Base-by-base conservation (phyloP, 2,113 vertebrate species). In the Chamaetylas fuelleborni region DNA sequence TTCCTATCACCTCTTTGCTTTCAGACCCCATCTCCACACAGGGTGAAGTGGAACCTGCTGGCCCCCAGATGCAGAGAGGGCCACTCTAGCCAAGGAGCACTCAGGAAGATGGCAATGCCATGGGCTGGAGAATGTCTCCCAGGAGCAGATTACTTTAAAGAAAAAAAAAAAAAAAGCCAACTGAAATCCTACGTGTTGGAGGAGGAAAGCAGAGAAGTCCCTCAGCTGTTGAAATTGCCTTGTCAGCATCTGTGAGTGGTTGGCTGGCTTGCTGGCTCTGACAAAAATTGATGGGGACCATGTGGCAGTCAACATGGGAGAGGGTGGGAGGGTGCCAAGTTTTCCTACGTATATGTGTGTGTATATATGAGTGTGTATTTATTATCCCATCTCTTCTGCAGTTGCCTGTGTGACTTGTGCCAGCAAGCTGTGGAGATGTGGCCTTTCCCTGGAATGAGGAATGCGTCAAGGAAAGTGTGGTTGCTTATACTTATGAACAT, bases 271-370 rank as follows among this genome's bases (percentile, higher is more conserved):
- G 84, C 90, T 92, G 78, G 88, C 85, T 97, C 85, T 92, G 82
- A 94, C 88, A 95, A 88, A 96, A 96, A 97, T 94, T 96, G 94
- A 96, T 96, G 93, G 85, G 93, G 94, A 94, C 95, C 96, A 96
- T 94, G 95, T 97, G 95, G 94, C 90, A 90, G 88, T 80, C 85
- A 93, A 96, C 85, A 94, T 9, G 88, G 96, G 92, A 95, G 82
- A 94, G 93, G 72, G 90, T 74, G 94, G 82, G 90, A 78, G n/a
- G 56, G 69, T 80, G 93, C 95, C 94, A 95, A 90, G 57, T 70
- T 83, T 90, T 94, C 81, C 92, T 90, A n/a, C 6, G 58, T 97
- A 36, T 95, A 82, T 88, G 54, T 93, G 73, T 95, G 57, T 93
- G 36, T 90, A 1, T 92, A 11, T 83, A 47, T 58, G 88, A 93